Evolutionary conservation across 2,888 invertebrate species (phyloP).

Genomic region (Ischnura elegans): DNA sequence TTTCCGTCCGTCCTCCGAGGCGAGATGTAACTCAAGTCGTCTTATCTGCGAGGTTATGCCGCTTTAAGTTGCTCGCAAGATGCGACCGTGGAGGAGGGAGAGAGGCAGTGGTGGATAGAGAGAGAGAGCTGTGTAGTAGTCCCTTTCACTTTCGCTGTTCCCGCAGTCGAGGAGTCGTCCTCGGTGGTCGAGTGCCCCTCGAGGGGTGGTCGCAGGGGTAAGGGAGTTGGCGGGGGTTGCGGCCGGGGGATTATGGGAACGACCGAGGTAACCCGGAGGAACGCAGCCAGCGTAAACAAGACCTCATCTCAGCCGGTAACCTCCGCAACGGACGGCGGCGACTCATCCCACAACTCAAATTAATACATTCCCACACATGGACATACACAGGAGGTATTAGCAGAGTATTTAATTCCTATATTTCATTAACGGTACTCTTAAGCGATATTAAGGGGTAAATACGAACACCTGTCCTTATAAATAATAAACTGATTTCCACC

Average conservation of each 20-base stretch:
- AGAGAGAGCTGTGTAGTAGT: no score
- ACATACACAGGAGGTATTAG: no score
- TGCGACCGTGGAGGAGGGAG: neutral
- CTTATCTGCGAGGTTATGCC: neutral
- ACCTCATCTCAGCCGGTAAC: neutral
- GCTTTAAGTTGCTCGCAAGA: neutral
- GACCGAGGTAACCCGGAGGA: neutral
- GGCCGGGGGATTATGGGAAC: neutral
- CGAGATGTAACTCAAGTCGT: constrained; percentile 10
- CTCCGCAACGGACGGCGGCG: neutral
- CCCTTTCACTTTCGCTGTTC: neutral
- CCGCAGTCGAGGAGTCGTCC: neutral
- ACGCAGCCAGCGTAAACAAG: neutral
- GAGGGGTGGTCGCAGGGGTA: neutral
- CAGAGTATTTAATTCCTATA: no score
- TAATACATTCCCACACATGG: no score
- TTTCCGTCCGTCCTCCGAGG: neutral
- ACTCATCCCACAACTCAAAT: neutral
- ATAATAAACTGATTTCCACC: no score
- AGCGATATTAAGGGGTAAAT: no score
- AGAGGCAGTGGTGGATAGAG: no score
- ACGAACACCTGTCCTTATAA: no score
- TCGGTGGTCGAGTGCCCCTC: neutral
- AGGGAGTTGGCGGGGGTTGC: neutral
- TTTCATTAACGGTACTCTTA: no score